phyloP scores from a whole-genome alignment of 2,113 vertebrate species.

The Nansenia antarctica region DNA sequence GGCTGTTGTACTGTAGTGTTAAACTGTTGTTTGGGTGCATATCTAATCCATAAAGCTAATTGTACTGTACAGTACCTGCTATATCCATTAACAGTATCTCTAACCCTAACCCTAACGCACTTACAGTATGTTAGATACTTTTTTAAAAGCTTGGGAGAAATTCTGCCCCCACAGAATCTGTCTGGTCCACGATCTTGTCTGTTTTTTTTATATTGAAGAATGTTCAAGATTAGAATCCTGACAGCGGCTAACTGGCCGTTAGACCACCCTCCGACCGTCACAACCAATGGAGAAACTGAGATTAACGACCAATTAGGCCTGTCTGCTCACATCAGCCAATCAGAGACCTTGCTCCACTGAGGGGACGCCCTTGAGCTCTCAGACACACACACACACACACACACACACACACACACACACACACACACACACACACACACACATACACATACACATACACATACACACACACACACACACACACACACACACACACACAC shows the following conservation, averaged over 20 bases:
- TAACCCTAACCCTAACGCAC: no score
- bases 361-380: conserved; percentile 61
- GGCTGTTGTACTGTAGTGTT: no score
- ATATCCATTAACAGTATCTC: no score
- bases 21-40: no score
- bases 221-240: conserved; percentile 66
- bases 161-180: no score
- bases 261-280: conserved; percentile 59
- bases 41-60: no score
- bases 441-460: neutral
- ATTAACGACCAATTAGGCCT: conserved; percentile 57
- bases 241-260: conserved; percentile 68
- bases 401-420: no score
- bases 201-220: conserved; percentile 64
- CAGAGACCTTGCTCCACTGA: conserved; percentile 32
- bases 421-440: conserved; percentile 8
- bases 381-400: no score
- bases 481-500: conserved; percentile 9
- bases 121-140: neutral
- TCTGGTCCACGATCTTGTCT: neutral
- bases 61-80: no score
- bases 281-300: conserved; percentile 63
- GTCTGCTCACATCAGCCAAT: conserved; percentile 42
- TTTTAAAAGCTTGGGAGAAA: neutral
- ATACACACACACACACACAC: conserved; percentile 11